Evolutionary conservation across 2,797 vertebrate species (phyloP).

Genomic region (Pantherophis alleghaniensis): DNA sequence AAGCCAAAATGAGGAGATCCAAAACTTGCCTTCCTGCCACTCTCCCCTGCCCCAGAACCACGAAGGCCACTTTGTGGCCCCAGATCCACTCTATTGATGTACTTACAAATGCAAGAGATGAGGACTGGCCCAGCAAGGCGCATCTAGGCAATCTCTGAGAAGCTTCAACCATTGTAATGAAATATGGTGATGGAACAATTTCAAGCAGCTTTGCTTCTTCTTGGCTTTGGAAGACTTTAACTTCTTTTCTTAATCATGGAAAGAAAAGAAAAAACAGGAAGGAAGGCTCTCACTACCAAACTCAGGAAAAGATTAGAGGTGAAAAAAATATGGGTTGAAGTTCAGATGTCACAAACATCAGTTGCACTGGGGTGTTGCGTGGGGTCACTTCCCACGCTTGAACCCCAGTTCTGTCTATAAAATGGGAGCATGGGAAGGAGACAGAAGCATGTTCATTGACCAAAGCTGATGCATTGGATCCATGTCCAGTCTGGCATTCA

Average conservation of each 20-base stretch:
- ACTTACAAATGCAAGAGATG: slow-evolving; percentile 86
- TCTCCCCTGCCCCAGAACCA: too few relatives aligned
- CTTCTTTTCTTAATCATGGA: slow-evolving; percentile 64
- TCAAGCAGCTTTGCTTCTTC: slow-evolving; percentile 66
- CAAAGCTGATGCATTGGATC: background rate
- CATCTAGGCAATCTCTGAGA: slow-evolving; percentile 83
- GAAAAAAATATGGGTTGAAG: background rate
- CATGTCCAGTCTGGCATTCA: background rate
- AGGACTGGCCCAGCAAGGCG: slow-evolving; percentile 84
- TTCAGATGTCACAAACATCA: background rate
- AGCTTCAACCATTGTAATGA: slow-evolving; percentile 85
- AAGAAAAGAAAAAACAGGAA: fast-evolving
- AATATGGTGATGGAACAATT: slow-evolving; percentile 78
- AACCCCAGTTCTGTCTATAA: background rate
- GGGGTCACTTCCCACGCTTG: too few relatives aligned
- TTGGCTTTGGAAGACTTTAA: slow-evolving; percentile 58
- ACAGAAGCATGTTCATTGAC: background rate
- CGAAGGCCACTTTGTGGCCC: background rate
- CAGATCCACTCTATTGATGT: background rate
- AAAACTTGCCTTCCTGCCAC: background rate
- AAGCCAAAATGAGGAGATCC: too few relatives aligned
- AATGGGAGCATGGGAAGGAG: background rate
- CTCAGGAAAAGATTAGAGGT: background rate
- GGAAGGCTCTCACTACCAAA: background rate
- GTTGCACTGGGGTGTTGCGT: background rate